Conservation (phyloP, 2,797 vertebrate species). For the Miichthys miiuy region DNA sequence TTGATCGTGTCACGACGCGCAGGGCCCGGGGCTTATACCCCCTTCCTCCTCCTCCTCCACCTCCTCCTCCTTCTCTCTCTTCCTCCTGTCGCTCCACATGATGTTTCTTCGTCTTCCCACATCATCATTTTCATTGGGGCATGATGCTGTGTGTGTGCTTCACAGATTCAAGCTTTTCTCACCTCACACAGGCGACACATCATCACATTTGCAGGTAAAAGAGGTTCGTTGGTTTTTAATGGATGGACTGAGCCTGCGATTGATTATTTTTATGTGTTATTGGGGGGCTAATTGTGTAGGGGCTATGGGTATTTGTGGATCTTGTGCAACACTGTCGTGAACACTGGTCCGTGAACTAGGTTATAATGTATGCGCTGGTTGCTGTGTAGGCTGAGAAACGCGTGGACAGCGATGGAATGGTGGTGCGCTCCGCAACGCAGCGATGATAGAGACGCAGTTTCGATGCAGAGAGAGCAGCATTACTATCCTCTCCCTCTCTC, state of each 20-base stretch:
- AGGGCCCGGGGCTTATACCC: constrained; percentile 37
- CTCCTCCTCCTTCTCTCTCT: not conserved
- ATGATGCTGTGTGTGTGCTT: constrained; percentile 62
- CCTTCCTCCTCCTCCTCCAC: too few relatives aligned
- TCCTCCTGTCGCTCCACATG: constrained; percentile 61
- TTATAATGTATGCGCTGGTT: constrained; percentile 67
- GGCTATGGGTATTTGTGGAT: constrained; percentile 36
- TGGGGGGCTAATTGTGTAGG: constrained; percentile 10
- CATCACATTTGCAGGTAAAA: constrained; percentile 73
- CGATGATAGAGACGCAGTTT: constrained; percentile 80
- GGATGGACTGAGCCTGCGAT: not conserved
- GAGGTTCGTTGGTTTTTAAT: not conserved
- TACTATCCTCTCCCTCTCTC: constrained; percentile 52
- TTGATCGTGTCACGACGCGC: constrained; percentile 74
- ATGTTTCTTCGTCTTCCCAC: constrained; percentile 66
- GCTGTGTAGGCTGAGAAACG: constrained; percentile 81
- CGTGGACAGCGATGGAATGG: constrained; percentile 78
- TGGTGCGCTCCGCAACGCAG: constrained; percentile 77
- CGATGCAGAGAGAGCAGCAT: constrained; percentile 79
- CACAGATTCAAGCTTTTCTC: constrained; percentile 56
- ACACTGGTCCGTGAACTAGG: constrained; percentile 48
- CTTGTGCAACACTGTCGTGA: constrained; percentile 74
- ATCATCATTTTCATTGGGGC: constrained; percentile 65
- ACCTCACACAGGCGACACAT: constrained; percentile 59
- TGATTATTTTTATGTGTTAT: not conserved